Evolutionary conservation across 2,888 invertebrate species (phyloP).

Genomic region (Brenthis ino): DNA sequence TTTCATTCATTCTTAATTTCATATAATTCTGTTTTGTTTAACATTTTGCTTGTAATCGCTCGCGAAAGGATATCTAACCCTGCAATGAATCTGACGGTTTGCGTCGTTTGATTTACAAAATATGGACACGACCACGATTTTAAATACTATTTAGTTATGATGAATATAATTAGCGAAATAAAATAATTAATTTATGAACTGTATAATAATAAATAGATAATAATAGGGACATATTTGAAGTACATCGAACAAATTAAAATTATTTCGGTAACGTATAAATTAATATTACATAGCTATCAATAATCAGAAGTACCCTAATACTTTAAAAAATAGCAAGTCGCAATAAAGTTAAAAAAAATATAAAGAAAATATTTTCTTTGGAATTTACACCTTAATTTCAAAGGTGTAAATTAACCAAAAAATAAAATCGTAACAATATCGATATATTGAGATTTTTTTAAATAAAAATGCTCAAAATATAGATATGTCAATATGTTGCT

Average conservation of each 20-base stretch:
- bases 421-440: too few species aligned
- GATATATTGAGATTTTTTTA: too few species aligned
- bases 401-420: too few species aligned
- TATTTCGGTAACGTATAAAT: background rate
- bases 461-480: too few species aligned
- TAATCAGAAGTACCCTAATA: too few species aligned
- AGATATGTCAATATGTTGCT: too few species aligned
- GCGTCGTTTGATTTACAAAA: background rate
- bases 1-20: conserved; percentile 44
- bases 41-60: conserved; percentile 41
- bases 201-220: background rate
- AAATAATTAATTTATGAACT: background rate
- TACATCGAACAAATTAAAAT: background rate
- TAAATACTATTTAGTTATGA: background rate
- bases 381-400: too few species aligned
- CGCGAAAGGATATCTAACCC: conserved; percentile 70
- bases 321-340: too few species aligned
- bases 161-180: background rate
- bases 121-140: conserved; percentile 1
- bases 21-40: background rate
- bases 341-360: too few species aligned
- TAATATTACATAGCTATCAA: background rate
- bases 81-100: conserved; percentile 54
- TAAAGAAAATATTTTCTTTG: too few species aligned
- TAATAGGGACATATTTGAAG: background rate